Base-by-base conservation (phyloP, 2,797 vertebrate species). In the Parauchenoglanis ngamensis region DNA sequence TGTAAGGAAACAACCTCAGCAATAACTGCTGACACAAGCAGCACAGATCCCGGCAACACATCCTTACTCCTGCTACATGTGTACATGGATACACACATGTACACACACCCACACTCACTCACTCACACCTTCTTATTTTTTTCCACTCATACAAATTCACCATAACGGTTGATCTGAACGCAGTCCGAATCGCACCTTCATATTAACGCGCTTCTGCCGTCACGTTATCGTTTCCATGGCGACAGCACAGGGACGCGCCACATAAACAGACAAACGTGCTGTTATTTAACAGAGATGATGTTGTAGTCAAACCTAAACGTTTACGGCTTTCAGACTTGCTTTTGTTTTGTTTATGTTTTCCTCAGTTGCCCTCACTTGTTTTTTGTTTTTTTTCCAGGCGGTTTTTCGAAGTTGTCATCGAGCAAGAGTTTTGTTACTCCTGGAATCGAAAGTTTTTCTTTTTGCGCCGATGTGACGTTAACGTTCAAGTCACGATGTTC, bases 1-100 rank as follows among this genome's bases (percentile, higher is more conserved):
- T 89, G 88, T 87, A 87, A 87, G 88, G 88, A 89, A 89, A 89
- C 86, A 78, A 86, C 79, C 79, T 72, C 70, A 49, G 78, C 54
- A 86, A 87, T 86, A 89, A 86, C 88, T 86, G 88, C 88, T 89
- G 88, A 89, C 88, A 87, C 86, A 85, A 83, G 86, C 88, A 83
- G 83, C 63, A 23, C 79, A 83, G 87, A 86, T 83, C 85, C 86
- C 85, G 72, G 79, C 78, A 86, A 83, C 87, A 88, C 87, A 88
- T 88, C 87, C 87, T 88, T 88, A 88, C 52, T 77, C 57, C 80
- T 88, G 85, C 35, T 44, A 44, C 80, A 78, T 78, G 56, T 52
- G 49, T 63, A 67, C 79, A 78, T 68, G 8, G 23, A 78, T 23
- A 73, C 75, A 85, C 87, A 80, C 87, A 85, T 46, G 44, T 65